Evolutionary conservation across 2,888 invertebrate genomes (phyloP).

Genomic region (Hermaeophaga mercurialis): DNA sequence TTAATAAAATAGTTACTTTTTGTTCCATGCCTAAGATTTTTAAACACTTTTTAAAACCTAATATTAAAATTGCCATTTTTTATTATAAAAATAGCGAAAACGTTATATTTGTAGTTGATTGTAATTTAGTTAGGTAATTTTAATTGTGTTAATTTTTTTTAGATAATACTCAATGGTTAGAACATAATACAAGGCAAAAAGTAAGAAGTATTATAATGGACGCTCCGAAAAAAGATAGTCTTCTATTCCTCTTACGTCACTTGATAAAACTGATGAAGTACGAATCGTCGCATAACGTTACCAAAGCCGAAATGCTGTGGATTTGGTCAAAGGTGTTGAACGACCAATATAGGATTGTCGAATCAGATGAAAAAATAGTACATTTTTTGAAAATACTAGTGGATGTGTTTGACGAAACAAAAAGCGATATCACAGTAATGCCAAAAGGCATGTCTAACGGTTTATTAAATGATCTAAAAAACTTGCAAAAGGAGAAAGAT

Average conservation of each 20-base stretch:
- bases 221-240: conserved; percentile 46
- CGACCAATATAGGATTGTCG: conserved; percentile 29
- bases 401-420: conserved; percentile 36
- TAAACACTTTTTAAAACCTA: too few species aligned
- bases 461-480: conserved; percentile 39
- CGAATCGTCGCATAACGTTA: conserved; percentile 43
- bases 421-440: conserved; percentile 16
- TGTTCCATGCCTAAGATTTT: too few species aligned
- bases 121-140: too few species aligned
- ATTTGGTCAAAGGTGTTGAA: conserved; percentile 44
- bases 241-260: conserved; percentile 48
- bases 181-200: conserved; percentile 37
- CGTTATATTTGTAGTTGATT: too few species aligned
- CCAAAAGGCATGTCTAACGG: conserved; percentile 28
- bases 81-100: too few species aligned
- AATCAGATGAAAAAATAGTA: conserved; percentile 31
- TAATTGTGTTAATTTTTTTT: conserved; percentile 31
- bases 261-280: conserved; percentile 43
- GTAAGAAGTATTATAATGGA: conserved; percentile 41
- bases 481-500: conserved; percentile 38
- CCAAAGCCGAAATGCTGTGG: conserved; percentile 41
- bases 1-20: too few species aligned
- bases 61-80: too few species aligned
- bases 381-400: conserved; percentile 36
- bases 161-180: conserved; percentile 40